A percentile compares a stretch with the other conserved stretches of the same genome.
Conservation (phyloP, 2,888 invertebrate species). For the Lithophane semibrunnea region DNA sequence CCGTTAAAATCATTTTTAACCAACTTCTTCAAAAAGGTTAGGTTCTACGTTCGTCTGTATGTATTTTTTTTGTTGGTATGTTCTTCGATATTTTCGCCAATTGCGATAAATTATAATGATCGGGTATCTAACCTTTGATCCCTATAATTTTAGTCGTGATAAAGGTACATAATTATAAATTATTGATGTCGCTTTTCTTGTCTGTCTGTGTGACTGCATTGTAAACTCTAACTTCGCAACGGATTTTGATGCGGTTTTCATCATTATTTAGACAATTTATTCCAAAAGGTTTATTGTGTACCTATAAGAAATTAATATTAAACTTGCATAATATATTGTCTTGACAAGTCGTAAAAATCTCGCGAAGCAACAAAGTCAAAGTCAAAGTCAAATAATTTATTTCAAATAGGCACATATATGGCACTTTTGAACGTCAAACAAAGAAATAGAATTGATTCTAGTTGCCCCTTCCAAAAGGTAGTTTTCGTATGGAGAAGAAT, state of each 20-base stretch:
- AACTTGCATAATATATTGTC: not conserved
- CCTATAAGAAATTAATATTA: not conserved
- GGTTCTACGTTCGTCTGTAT: no score
- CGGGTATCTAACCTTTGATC: not conserved
- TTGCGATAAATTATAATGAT: not conserved
- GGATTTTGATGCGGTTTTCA: not conserved
- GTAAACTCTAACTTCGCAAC: not conserved
- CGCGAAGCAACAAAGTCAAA: no score
- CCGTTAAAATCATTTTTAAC: not conserved
- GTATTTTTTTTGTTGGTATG: no score
- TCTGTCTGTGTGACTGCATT: not conserved
- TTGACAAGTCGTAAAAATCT: not conserved
- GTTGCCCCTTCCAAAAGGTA: no score
- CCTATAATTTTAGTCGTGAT: not conserved
- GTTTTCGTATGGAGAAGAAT: no score
- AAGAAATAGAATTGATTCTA: no score
- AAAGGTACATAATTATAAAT: not conserved
- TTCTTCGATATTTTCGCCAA: no score
- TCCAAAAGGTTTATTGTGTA: not conserved
- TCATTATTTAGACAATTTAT: not conserved
- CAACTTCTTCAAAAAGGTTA: no score
- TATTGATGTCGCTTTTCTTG: not conserved
- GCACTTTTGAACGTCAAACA: no score
- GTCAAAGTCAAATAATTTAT: no score
- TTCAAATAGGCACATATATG: no score